These are phyloP conservation scores for Thaumatotibia leucotreta DNA, from an alignment of 1,140 invertebrate genomes.

Conservation along the genomic window DNA sequence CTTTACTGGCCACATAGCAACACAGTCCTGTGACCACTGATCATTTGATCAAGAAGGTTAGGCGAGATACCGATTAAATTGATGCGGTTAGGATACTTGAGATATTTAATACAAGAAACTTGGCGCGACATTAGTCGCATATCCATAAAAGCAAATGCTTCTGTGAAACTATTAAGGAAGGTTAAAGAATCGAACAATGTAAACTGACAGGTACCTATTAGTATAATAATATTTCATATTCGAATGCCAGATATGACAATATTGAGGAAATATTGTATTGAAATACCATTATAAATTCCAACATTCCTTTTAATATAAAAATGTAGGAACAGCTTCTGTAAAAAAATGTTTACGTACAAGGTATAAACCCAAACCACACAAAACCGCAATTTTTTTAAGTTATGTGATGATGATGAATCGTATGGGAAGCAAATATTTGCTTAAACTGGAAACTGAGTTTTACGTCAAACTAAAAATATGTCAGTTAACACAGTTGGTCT, in stretches of 20 bases:
- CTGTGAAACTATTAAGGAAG: not conserved
- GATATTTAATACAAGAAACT: not conserved
- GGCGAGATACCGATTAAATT: not conserved
- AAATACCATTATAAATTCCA: not conserved
- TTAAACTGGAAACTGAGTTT: not conserved
- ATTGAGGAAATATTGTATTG: not conserved
- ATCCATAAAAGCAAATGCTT: not conserved
- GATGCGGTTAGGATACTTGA: not conserved
- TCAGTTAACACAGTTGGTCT: not conserved
- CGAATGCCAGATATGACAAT: not conserved
- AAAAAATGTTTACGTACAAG: not conserved
- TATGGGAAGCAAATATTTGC: not conserved
- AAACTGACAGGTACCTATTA: too few relatives aligned
- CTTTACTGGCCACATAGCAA: not conserved
- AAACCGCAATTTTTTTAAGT: not conserved
- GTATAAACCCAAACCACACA: not conserved
- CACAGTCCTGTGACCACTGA: too few relatives aligned
- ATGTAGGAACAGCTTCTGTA: not conserved
- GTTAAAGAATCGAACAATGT: not conserved
- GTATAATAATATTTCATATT: too few relatives aligned
- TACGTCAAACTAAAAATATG: not conserved
- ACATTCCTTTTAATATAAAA: not conserved
- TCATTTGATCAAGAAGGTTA: not conserved
- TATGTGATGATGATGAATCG: not conserved
- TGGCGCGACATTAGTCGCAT: not conserved